phyloP scores from a whole-genome alignment of 2,113 vertebrate species.

The Anthoscopus minutus region DNA sequence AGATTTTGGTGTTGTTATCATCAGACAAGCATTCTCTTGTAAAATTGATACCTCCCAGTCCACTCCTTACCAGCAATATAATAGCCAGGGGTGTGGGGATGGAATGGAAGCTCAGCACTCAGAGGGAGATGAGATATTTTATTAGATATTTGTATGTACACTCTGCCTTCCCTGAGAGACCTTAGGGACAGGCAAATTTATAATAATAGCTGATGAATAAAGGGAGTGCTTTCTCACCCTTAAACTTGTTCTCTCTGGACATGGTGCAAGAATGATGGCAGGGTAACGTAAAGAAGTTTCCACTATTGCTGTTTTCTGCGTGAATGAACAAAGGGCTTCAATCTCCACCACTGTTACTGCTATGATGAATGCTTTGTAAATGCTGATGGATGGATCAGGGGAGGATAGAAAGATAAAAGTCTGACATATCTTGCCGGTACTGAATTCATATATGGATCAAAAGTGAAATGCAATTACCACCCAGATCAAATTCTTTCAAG shows the following conservation, averaged over 20 bases:
- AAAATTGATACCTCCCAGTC: constrained; percentile 16
- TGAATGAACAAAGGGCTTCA: not conserved
- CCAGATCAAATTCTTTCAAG: constrained; percentile 47
- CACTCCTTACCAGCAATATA: not conserved
- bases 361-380: not conserved
- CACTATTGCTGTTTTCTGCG: not conserved
- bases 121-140: not conserved
- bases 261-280: not conserved
- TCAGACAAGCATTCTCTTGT: constrained; percentile 22
- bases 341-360: not conserved
- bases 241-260: not conserved
- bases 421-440: not conserved
- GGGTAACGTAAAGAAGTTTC: not conserved
- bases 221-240: not conserved
- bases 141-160: not conserved
- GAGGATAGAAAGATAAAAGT: not conserved
- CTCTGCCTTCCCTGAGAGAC: not conserved
- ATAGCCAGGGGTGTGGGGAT: constrained; percentile 38
- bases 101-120: constrained; percentile 9
- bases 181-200: not conserved
- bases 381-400: constrained; percentile 1
- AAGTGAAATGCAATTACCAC: constrained; percentile 27
- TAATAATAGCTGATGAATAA: not conserved
- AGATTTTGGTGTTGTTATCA: constrained; percentile 16
- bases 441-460: not conserved